These are phyloP conservation scores for Phalacrocorax brasilianus DNA, from an alignment of 2,113 vertebrate genomes.

Conservation along the genomic window DNA sequence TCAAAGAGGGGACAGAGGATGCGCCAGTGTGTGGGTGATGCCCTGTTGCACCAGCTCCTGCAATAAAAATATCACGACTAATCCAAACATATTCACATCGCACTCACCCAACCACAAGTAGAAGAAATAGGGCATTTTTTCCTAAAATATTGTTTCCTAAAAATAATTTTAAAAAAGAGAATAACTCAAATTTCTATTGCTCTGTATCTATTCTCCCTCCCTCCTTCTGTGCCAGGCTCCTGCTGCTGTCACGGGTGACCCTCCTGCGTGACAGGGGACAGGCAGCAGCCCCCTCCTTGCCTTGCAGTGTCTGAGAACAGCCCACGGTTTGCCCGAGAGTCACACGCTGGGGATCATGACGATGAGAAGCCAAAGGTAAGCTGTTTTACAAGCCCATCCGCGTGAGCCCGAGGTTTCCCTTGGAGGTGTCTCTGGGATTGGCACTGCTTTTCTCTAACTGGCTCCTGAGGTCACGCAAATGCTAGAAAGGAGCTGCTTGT, in stretches of 20 bases:
- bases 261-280: neutral
- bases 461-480: constrained; percentile 76
- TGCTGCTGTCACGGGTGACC: neutral
- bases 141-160: neutral
- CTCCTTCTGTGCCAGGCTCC: neutral
- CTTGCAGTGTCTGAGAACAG: neutral
- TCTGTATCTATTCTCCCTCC: neutral
- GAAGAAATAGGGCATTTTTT: neutral
- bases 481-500: constrained; percentile 59
- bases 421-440: constrained; percentile 69
- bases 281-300: neutral
- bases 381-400: neutral
- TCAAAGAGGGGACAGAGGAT: accelerated
- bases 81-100: accelerated
- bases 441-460: constrained; percentile 70
- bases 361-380: neutral
- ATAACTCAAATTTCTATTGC: neutral
- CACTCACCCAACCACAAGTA: accelerated
- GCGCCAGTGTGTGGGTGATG: neutral
- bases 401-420: neutral
- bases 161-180: neutral
- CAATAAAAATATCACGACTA: neutral
- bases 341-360: neutral
- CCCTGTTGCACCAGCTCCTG: neutral
- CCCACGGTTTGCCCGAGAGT: neutral